Percentiles rank a stretch among this genome's conserved stretches.
These are phyloP conservation scores for Euleptes europaea DNA, from an alignment of 2,113 vertebrate genomes.

Conservation along the genomic window DNA sequence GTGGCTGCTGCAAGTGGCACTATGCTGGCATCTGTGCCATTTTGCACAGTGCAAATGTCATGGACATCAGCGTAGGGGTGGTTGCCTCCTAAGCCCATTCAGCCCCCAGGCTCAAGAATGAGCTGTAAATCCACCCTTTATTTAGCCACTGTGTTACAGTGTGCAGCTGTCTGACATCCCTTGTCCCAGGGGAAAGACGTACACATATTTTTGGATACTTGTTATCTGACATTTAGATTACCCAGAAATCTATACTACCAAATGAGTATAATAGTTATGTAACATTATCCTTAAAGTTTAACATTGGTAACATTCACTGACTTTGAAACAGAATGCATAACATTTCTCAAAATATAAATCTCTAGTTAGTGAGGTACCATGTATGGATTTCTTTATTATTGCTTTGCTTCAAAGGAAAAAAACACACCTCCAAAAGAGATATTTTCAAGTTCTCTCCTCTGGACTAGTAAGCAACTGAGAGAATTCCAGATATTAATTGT, in stretches of 20 bases:
- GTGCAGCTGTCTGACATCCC: neutral
- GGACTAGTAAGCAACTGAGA: neutral
- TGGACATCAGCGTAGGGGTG: no score
- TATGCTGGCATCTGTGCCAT: no score
- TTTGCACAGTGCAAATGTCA: no score
- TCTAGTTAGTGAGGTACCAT: neutral
- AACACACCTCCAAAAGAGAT: neutral
- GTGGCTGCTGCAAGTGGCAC: no score
- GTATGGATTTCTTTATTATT: neutral
- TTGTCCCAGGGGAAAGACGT: neutral
- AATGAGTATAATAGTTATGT: neutral
- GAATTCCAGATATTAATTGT: neutral
- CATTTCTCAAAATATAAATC: neutral
- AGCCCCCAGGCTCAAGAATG: no score
- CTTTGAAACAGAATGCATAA: neutral
- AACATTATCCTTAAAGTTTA: neutral
- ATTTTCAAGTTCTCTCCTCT: neutral
- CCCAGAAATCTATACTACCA: neutral
- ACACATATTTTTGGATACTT: constrained; percentile 10
- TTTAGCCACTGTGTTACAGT: neutral
- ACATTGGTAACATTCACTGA: neutral
- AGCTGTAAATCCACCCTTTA: constrained; percentile 27
- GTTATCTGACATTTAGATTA: constrained; percentile 28
- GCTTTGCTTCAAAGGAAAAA: neutral
- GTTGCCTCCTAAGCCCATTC: no score